Evolutionary conservation across 2,888 invertebrate species (phyloP).

Genomic region (Cryptops parisi): DNA sequence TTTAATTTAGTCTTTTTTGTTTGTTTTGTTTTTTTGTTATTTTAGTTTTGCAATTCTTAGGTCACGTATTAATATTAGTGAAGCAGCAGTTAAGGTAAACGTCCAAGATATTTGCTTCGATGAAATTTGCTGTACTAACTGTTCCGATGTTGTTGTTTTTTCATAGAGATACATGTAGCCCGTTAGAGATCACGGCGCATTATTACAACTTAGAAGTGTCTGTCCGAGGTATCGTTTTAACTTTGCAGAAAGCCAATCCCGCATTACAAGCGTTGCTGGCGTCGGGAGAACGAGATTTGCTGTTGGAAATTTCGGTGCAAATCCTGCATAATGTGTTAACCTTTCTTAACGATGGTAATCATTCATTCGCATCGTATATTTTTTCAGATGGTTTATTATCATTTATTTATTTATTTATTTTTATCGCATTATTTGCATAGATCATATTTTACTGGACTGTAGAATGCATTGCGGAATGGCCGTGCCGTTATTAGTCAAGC

Average conservation of each 20-base stretch:
- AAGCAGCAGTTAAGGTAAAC: slow-evolving; percentile 6
- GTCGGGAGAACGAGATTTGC: slow-evolving; percentile 1
- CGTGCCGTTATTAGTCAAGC: slow-evolving; percentile 8
- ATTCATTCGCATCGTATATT: too few relatives aligned
- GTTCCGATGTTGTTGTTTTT: background rate
- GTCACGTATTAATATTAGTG: slow-evolving; percentile 1
- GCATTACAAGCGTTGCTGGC: background rate
- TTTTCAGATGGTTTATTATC: too few relatives aligned
- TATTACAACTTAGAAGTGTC: slow-evolving; percentile 3
- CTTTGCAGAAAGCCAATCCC: slow-evolving; percentile 6
- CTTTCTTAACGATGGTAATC: slow-evolving; percentile 11
- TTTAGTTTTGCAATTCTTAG: slow-evolving; percentile 5
- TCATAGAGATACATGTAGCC: slow-evolving; percentile 9
- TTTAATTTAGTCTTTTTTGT: too few relatives aligned
- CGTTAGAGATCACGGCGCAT: slow-evolving; percentile 2
- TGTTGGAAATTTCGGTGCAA: slow-evolving; percentile 7
- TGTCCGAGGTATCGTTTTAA: slow-evolving; percentile 6
- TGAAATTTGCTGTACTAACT: background rate
- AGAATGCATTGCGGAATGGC: slow-evolving; percentile 17
- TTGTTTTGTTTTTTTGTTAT: background rate
- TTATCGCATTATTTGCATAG: background rate
- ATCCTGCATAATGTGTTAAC: slow-evolving; percentile 8
- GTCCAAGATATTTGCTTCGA: background rate
- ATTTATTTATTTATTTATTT: background rate
- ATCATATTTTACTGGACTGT: slow-evolving; percentile 15